These are phyloP conservation scores for Triplophysa siluroides DNA, from an alignment of 2,113 vertebrate genomes.

Conservation along the genomic window DNA sequence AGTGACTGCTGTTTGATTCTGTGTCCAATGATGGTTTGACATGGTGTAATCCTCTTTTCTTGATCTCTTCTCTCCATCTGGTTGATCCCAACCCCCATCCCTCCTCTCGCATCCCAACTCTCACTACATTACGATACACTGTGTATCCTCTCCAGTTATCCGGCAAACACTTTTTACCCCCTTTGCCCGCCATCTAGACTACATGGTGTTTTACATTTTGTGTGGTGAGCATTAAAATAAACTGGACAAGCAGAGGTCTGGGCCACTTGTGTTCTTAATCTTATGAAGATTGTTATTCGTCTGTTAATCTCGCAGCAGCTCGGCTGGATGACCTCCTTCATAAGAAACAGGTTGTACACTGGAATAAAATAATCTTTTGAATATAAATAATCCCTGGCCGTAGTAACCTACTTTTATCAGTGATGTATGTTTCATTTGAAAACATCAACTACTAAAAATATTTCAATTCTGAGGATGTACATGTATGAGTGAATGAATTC, in stretches of 20 bases:
- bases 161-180: not conserved
- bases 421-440: not conserved
- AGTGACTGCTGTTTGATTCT: slow-evolving; percentile 60
- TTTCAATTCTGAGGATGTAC: too few species aligned
- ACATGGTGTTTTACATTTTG: not conserved
- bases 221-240: slow-evolving; percentile 14
- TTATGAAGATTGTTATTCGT: slow-evolving; percentile 51
- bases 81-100: slow-evolving; percentile 28
- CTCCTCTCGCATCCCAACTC: not conserved
- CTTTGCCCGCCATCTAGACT: not conserved
- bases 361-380: not conserved
- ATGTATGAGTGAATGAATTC: too few species aligned
- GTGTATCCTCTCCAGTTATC: slow-evolving; percentile 6
- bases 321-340: not conserved
- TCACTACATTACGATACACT: slow-evolving; percentile 27
- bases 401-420: not conserved
- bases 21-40: slow-evolving; percentile 73
- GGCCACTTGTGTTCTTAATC: slow-evolving; percentile 30
- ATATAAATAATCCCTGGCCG: not conserved
- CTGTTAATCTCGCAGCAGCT: slow-evolving; percentile 45
- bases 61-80: slow-evolving; percentile 63
- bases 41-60: slow-evolving; percentile 77
- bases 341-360: not conserved
- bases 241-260: slow-evolving; percentile 7
- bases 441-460: too few species aligned